Evolutionary conservation across 1,140 invertebrate species (phyloP).

Genomic region (Cotesia vestalis): DNA sequence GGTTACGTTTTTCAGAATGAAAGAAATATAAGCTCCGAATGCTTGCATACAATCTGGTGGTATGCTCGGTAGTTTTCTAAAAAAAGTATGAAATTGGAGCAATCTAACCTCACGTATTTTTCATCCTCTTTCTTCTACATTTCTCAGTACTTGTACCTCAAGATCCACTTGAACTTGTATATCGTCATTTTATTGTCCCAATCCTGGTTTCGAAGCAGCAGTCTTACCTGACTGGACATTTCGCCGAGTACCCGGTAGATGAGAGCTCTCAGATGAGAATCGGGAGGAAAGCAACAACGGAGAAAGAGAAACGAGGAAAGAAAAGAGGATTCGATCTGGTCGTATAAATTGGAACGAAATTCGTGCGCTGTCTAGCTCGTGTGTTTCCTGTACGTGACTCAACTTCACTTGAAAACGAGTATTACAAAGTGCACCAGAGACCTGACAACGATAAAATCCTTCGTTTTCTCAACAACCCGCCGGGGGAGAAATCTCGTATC

Average conservation of each 20-base stretch:
- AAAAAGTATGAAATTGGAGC: background rate
- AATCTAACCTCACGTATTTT: background rate
- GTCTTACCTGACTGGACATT: conserved; percentile 30
- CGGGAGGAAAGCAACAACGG: no score
- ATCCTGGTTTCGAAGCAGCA: background rate
- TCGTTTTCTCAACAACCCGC: conserved; percentile 10
- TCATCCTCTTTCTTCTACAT: background rate
- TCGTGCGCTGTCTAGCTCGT: conserved; percentile 22
- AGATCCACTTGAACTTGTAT: background rate
- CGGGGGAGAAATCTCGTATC: conserved; percentile 10
- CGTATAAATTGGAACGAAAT: conserved; percentile 35
- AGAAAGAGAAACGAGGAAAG: background rate
- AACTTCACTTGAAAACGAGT: conserved; percentile 31
- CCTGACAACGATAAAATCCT: conserved; percentile 10
- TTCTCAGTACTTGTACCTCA: conserved; percentile 4
- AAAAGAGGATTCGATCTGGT: conserved; percentile 31
- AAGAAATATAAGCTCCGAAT: conserved; percentile 15
- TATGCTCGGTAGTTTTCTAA: background rate
- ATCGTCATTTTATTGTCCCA: background rate
- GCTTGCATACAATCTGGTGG: conserved; percentile 30
- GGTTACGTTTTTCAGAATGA: background rate
- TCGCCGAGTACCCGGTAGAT: background rate
- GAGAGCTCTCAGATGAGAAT: no score
- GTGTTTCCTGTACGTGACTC: conserved; percentile 29
- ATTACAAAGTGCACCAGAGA: conserved; percentile 3